Percentiles rank a stretch among this genome's conserved stretches.
These are phyloP conservation scores for Nemoura dubitans DNA, from an alignment of 2,888 invertebrate species.

Conservation along the genomic window DNA sequence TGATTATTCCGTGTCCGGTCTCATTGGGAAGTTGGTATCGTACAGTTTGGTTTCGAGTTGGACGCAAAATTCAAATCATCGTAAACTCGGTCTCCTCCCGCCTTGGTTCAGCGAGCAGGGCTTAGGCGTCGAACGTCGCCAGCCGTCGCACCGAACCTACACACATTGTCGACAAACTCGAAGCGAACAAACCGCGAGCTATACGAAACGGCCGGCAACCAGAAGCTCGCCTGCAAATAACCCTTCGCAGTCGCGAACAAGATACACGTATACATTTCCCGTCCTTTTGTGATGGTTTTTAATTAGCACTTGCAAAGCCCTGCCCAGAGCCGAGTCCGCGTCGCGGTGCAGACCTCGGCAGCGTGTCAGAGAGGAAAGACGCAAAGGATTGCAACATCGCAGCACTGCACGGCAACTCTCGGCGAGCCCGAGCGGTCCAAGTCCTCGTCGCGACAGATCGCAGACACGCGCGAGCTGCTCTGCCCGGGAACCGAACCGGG, in stretches of 20 bases:
- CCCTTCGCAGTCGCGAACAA: neutral
- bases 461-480: neutral
- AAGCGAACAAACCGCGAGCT: neutral
- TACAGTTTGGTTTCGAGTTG: neutral
- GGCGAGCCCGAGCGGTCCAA: no score
- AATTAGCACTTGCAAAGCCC: neutral
- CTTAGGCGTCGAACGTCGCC: neutral
- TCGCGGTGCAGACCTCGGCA: no score
- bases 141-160: constrained; percentile 13
- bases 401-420: no score
- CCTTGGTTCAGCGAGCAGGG: neutral
- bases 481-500: neutral
- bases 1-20: constrained; percentile 19
- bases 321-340: no score
- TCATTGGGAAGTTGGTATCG: neutral
- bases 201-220: neutral
- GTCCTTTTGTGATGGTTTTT: constrained; percentile 16
- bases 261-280: neutral
- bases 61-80: constrained; percentile 34
- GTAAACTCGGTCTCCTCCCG: constrained; percentile 19
- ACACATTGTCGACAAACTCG: neutral
- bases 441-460: neutral
- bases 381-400: no score
- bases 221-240: neutral
- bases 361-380: no score